phyloP scores from a whole-genome alignment of 2,113 vertebrate genomes.

The Malurus melanocephalus region DNA sequence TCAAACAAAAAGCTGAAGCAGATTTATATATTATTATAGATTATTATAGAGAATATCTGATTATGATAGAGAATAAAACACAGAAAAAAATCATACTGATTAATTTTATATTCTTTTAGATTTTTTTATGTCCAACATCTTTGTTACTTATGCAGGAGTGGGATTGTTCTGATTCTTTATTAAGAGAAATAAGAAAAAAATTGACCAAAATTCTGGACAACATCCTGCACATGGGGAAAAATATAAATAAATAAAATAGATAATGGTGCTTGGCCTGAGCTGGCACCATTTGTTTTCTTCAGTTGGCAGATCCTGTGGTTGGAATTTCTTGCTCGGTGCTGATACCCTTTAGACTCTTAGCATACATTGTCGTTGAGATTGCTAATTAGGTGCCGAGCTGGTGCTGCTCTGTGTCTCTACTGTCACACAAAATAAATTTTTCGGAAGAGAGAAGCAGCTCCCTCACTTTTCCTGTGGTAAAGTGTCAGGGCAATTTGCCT shows the following conservation, averaged over 20 bases:
- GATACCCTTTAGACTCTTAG: not conserved
- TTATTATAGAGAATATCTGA: too few species aligned
- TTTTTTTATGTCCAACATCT: not conserved
- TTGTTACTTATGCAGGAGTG: not conserved
- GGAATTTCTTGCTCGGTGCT: not conserved
- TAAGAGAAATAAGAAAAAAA: not conserved
- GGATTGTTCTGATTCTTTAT: not conserved
- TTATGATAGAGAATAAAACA: not conserved
- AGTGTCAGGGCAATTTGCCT: not conserved
- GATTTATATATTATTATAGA: not conserved
- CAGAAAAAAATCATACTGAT: not conserved
- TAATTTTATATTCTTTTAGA: not conserved
- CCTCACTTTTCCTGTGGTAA: not conserved
- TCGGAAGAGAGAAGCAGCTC: not conserved
- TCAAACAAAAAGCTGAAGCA: not conserved
- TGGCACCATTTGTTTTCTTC: not conserved
- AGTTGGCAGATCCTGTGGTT: not conserved
- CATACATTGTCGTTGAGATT: not conserved
- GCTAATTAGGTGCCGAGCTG: not conserved
- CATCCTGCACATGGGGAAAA: fast-evolving
- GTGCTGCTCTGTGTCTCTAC: not conserved
- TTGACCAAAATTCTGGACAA: not conserved
- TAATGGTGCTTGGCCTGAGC: not conserved
- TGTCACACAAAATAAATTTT: not conserved
- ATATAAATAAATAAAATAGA: not conserved